Base-by-base conservation (phyloP, 1,140 invertebrate species). In the Grapholita molesta region DNA sequence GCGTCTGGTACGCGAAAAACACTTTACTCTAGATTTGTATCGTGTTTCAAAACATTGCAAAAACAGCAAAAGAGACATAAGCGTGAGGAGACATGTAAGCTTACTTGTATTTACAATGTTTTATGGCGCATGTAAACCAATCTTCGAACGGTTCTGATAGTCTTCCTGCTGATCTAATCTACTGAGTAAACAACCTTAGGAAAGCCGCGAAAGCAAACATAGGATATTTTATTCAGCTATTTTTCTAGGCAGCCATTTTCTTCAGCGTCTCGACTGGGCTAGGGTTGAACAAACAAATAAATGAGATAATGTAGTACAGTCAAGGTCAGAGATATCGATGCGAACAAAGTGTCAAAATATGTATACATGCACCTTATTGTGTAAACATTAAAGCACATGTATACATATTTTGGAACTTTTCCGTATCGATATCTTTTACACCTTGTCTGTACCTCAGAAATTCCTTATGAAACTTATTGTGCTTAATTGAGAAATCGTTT, bases 1-100 rank as follows among this genome's bases (percentile, higher is more conserved):
- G 88, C 86, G 86, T 87, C 84, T 89, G 82, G 83, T 79, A 82
- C 75, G 80, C 77, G 80, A 75, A 85, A 88, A 90, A 88, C 84
- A 88, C 82, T 88, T 81, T 86, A 82, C 79, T 73, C 80, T 82
- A 65, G 68, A 79, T 84, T 78, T 82, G 69, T 70, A 53, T 75
- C 74, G 76, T 73, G 80, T 71, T 78, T 80, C 75, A 30, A 61
- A 30, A 30, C 28, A 28, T 28, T 61, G n/a, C 24, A 32, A 28
- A 32, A 28, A 30, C 28, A 61, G 55, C 25, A 25, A 61, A 18
- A 61, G 1, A 15, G 24, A 28, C 25, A 18, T 57, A 57, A 57
- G 18, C 23, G 24, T 8, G 55, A 61, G 24, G n/a, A 28, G 9
- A 28, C 30, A n/a, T 61, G 55, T 28, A 30, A 30, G 55, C 55